Evolutionary conservation across 2,888 invertebrate species (phyloP), one percentile per base, ranked within the genome.

Genomic region (Drosophila limbata): DNA sequence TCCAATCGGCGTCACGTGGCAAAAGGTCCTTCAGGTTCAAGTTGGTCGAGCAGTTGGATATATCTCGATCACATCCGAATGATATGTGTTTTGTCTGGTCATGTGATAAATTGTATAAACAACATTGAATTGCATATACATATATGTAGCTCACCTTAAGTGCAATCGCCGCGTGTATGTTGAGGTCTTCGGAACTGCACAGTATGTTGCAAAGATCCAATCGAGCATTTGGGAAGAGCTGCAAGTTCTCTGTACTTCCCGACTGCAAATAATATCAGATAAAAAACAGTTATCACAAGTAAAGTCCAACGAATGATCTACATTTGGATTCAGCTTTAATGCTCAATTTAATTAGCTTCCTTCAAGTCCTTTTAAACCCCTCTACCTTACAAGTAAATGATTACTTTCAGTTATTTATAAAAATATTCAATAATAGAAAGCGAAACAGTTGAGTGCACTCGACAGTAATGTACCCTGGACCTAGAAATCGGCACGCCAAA

Each of bases 51-150:
- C 94, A 85, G 62, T 92, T 92, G 4, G 88, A 83, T 39, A 91
- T 84, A 59, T 99, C 99, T 4, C 98, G 94, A 92, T 99, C 99
- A 93, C 99, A 99, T 88, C 98, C 98, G 91, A 98, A 97, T 77
- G 98, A 98, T 73, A 98, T 98, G 92, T 98, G 97, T 74, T 93
- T 93, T 9, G 93, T 93, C 92, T 92, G 62, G 10, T 15, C 19
- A 39, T 35, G 10, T 15, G 19, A n/a, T 25, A 6, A n/a, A 8
- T 31, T 10, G 10, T 5, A 21, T 33, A 19, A 10, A 11, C 3
- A n/a, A 13, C 51, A 68, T 31, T 25, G 3, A 5, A 33, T n/a
- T 28, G 8, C 15, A 42, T 40, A 59, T 37, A 6, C 5, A 21
- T 28, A 1, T 28, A 13, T 28, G 60, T 13, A 17, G 8, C 63